Percentiles rank a stretch among this genome's conserved stretches.
These are phyloP conservation scores for Asobara japonica DNA, from an alignment of 1,140 invertebrate species.

Conservation along the genomic window DNA sequence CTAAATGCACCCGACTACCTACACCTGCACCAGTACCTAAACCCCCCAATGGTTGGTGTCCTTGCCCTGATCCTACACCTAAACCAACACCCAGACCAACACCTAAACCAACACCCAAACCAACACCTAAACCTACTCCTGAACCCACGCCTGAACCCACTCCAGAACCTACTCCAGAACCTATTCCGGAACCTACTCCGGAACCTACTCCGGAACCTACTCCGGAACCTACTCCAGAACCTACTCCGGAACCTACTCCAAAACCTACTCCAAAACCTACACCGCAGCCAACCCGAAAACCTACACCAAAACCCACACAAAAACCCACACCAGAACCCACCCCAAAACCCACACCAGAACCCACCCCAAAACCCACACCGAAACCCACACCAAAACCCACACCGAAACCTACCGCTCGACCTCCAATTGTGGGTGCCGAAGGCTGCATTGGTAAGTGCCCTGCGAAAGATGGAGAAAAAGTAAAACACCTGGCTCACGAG, in stretches of 20 bases:
- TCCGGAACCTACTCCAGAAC: neutral
- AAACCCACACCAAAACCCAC: neutral
- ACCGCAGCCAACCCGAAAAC: too few species aligned
- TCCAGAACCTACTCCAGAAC: neutral
- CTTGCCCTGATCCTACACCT: neutral
- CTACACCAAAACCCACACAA: too few species aligned
- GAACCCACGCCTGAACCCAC: neutral
- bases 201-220: neutral
- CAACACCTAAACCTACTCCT: neutral
- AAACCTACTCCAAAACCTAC: too few species aligned
- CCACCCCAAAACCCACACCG: too few species aligned
- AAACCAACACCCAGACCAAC: neutral
- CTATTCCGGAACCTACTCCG: neutral
- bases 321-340: too few species aligned
- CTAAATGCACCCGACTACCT: neutral
- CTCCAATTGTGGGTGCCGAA: neutral
- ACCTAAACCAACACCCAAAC: neutral
- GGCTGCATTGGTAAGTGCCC: constrained; percentile 35
- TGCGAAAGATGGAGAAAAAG: neutral
- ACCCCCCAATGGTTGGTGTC: neutral
- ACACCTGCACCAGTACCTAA: neutral
- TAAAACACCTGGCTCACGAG: constrained; percentile 40
- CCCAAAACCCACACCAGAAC: too few species aligned
- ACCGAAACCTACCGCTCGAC: neutral
- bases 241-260: neutral